Percentiles rank a stretch among this genome's conserved stretches.
phyloP scores from a whole-genome alignment of 23 tunicate species.

The Corella eumyota region DNA sequence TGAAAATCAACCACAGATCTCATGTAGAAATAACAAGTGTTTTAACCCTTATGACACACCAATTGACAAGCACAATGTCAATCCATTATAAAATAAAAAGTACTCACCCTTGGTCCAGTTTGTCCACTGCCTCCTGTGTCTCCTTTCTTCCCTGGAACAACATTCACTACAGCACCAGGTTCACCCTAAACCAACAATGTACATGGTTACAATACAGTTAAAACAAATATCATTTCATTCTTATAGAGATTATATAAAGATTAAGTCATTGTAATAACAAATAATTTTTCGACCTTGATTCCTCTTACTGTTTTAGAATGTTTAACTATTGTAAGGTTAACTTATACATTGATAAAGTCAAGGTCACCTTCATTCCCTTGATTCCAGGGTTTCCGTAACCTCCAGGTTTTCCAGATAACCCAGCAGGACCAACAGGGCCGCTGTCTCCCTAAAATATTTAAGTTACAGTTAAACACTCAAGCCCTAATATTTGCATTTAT shows the following conservation, averaged over 20 bases:
- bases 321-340: too few relatives aligned
- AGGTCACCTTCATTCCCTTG: conserved; percentile 60
- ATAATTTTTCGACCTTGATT: too few relatives aligned
- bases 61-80: too few relatives aligned
- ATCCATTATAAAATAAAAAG: neutral
- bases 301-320: too few relatives aligned
- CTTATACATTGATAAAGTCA: too few relatives aligned
- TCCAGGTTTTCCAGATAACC: conserved; percentile 44
- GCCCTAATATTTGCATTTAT: too few relatives aligned
- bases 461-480: neutral
- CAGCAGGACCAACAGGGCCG: conserved; percentile 77
- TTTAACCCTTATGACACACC: too few relatives aligned
- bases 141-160: conserved; percentile 70
- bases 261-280: too few relatives aligned
- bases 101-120: conserved; percentile 49
- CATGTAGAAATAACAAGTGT: too few relatives aligned
- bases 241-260: too few relatives aligned
- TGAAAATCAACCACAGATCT: too few relatives aligned
- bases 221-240: too few relatives aligned
- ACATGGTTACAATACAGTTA: neutral
- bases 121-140: conserved; percentile 54
- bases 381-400: conserved; percentile 38
- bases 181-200: conserved; percentile 55
- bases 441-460: conserved; percentile 49
- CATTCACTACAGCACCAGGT: conserved; percentile 66